These are phyloP conservation scores for Globodera rostochiensis DNA, from an alignment of 1,140 invertebrate genomes.

Conservation along the genomic window DNA sequence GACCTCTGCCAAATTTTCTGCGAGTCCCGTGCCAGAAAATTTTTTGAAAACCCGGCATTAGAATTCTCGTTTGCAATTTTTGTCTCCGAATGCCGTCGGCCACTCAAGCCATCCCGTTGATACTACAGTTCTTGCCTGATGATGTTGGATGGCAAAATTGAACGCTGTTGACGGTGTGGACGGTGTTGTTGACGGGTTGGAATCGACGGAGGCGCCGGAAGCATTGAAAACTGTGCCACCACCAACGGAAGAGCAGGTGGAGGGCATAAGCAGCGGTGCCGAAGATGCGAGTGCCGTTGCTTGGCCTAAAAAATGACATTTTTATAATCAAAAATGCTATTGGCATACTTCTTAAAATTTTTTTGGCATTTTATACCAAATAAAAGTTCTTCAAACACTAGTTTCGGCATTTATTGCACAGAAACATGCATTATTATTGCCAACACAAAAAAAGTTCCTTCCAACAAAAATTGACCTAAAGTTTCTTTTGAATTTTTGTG, in stretches of 20 bases:
- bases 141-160: neutral
- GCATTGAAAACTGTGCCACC: neutral
- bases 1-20: no score
- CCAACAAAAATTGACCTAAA: no score
- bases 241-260: neutral
- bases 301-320: neutral
- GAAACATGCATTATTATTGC: no score
- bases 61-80: no score
- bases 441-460: neutral
- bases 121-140: neutral
- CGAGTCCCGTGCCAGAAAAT: no score
- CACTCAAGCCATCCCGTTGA: no score
- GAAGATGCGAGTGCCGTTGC: neutral
- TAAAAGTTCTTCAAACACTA: neutral
- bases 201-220: neutral
- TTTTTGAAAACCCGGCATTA: no score
- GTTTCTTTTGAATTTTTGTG: neutral
- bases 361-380: neutral
- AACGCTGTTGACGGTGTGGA: neutral
- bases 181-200: neutral
- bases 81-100: no score
- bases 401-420: neutral
- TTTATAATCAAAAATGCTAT: no score
- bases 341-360: no score
- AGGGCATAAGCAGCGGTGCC: neutral